Evolutionary conservation across 1,140 invertebrate genomes (phyloP).

Genomic region (Arctopsyche grandis): DNA sequence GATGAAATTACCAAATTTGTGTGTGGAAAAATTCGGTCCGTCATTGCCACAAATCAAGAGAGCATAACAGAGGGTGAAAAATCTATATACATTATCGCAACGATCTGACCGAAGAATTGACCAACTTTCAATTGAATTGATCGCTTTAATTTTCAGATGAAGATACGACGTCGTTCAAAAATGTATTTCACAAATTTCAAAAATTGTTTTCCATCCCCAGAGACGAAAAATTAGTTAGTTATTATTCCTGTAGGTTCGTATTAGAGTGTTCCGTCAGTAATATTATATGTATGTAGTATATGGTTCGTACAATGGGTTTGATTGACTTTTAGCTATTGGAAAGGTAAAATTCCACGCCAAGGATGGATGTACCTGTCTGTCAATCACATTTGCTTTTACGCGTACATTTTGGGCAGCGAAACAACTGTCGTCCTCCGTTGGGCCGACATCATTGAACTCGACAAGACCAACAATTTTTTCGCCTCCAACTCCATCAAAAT

Average conservation of each 20-base stretch:
- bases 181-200: constrained; percentile 86
- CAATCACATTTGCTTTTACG: constrained; percentile 96
- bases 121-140: neutral
- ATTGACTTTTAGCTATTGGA: constrained; percentile 84
- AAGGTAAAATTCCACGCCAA: constrained; percentile 89
- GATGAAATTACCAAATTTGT: constrained; percentile 97
- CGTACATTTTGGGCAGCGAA: constrained; percentile 91
- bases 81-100: constrained; percentile 12
- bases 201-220: constrained; percentile 89
- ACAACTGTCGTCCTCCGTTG: constrained; percentile 88
- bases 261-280: constrained; percentile 54
- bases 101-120: neutral
- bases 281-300: no score
- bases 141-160: constrained; percentile 73
- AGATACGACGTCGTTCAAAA: constrained; percentile 83
- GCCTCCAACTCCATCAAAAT: constrained; percentile 90
- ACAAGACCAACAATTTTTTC: constrained; percentile 80
- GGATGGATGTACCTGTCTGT: constrained; percentile 97
- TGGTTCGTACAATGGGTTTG: no score
- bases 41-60: constrained; percentile 77
- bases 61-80: constrained; percentile 67
- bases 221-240: constrained; percentile 96
- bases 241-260: constrained; percentile 89
- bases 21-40: constrained; percentile 94
- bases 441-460: constrained; percentile 81